phyloP scores from a whole-genome alignment of 2,888 invertebrate species.

The Coelogynopora nodosa region DNA sequence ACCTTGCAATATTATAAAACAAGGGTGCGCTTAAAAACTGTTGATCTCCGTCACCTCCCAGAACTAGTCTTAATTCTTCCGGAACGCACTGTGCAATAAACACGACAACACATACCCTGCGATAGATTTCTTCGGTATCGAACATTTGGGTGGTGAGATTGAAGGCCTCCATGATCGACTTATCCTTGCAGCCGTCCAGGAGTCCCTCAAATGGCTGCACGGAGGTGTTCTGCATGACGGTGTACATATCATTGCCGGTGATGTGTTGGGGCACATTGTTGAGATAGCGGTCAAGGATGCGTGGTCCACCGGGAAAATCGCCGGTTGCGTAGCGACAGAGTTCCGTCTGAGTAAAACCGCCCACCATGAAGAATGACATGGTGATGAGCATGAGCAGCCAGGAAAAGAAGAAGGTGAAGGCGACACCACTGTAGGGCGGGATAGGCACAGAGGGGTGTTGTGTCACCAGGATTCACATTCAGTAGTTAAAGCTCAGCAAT shows the following conservation, averaged over 20 bases:
- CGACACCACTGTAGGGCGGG: constrained; percentile 53
- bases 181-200: not conserved
- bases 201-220: not conserved
- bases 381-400: constrained; percentile 50
- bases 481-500: no score
- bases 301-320: not conserved
- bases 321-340: constrained; percentile 44
- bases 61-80: no score
- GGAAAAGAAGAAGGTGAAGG: constrained; percentile 55
- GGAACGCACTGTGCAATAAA: no score
- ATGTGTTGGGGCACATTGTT: not conserved
- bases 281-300: not conserved
- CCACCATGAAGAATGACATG: constrained; percentile 41
- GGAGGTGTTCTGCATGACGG: not conserved
- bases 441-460: not conserved
- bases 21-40: no score
- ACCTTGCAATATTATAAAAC: no score
- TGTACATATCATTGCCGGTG: not conserved
- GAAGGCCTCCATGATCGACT: not conserved
- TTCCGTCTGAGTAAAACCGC: constrained; percentile 38
- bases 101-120: not conserved
- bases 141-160: not conserved
- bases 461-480: no score
- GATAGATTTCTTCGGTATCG: not conserved
- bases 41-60: no score